phyloP scores from a whole-genome alignment of 35 echinoderm and acorn worm species.

The Eucidaris tribuloides region DNA sequence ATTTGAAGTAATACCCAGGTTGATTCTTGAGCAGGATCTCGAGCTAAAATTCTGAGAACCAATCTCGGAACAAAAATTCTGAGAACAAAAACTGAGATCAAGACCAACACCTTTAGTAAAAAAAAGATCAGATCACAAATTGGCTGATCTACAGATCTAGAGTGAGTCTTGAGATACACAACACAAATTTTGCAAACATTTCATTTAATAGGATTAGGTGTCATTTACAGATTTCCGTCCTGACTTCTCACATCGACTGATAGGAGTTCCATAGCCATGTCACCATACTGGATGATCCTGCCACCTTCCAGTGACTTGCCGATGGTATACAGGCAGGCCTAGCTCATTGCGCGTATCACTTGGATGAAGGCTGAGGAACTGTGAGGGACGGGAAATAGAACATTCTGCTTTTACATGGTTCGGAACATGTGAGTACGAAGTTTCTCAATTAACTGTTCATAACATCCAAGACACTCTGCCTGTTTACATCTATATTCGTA shows the following conservation, averaged over 20 bases:
- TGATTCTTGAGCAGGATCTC: too few relatives aligned
- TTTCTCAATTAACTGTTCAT: neutral
- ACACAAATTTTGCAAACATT: neutral
- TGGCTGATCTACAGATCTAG: too few relatives aligned
- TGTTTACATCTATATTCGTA: too few relatives aligned
- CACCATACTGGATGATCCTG: slow-evolving; percentile 23
- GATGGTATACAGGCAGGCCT: slow-evolving; percentile 73
- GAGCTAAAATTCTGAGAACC: too few relatives aligned
- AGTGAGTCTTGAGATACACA: neutral
- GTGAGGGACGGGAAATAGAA: neutral
- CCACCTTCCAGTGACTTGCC: slow-evolving; percentile 51
- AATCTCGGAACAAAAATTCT: too few relatives aligned
- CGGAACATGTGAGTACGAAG: neutral
- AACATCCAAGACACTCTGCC: too few relatives aligned
- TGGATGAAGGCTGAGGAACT: slow-evolving; percentile 86
- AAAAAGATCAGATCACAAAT: too few relatives aligned
- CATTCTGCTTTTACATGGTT: neutral
- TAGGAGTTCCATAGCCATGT: slow-evolving; percentile 67
- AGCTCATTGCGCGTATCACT: slow-evolving; percentile 86
- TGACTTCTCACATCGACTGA: slow-evolving; percentile 70
- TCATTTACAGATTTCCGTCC: slow-evolving; percentile 75
- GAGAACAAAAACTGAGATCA: too few relatives aligned
- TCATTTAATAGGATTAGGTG: neutral
- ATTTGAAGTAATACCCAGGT: too few relatives aligned
- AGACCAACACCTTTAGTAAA: too few relatives aligned